A percentile compares a stretch with the other conserved stretches of the same genome.
Conservation (phyloP, 2,797 vertebrate species). For the Fundulus diaphanus region DNA sequence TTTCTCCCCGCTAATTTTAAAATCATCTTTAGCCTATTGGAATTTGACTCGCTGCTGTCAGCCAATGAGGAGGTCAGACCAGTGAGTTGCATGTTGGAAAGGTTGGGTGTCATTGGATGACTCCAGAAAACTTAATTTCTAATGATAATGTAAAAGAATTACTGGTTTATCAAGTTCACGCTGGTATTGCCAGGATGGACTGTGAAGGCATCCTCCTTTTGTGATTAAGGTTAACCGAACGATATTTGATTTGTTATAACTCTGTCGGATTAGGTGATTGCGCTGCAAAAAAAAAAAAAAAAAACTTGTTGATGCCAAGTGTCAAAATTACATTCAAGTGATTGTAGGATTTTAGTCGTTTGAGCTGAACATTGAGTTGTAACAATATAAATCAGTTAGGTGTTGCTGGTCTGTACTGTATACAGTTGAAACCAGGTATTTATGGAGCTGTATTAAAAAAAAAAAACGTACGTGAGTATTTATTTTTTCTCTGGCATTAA, state of each 20-base stretch:
- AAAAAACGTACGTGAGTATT: background rate
- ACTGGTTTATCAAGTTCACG: background rate
- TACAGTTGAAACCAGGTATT: background rate
- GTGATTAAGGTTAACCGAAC: constrained; percentile 10
- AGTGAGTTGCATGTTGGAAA: background rate
- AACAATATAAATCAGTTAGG: too few relatives aligned
- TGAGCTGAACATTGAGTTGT: background rate
- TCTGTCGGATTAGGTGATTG: background rate
- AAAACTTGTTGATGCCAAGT: background rate
- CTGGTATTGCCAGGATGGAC: constrained; percentile 18
- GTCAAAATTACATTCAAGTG: too few relatives aligned
- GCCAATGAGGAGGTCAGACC: constrained; percentile 19
- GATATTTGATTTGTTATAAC: constrained; percentile 6
- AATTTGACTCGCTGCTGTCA: constrained; percentile 43
- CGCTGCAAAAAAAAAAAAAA: background rate
- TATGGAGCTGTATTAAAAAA: background rate
- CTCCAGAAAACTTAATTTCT: constrained; percentile 5
- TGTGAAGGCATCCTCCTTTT: constrained; percentile 18
- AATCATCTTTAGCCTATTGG: constrained; percentile 34
- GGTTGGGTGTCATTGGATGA: constrained; percentile 14
- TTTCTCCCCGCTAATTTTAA: constrained; percentile 69
- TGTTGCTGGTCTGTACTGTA: too few relatives aligned
- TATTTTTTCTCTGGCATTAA: background rate
- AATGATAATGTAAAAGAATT: background rate
- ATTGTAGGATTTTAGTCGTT: background rate